Conservation (phyloP, 2,113 vertebrate genomes). For the Todiramphus chloris region DNA sequence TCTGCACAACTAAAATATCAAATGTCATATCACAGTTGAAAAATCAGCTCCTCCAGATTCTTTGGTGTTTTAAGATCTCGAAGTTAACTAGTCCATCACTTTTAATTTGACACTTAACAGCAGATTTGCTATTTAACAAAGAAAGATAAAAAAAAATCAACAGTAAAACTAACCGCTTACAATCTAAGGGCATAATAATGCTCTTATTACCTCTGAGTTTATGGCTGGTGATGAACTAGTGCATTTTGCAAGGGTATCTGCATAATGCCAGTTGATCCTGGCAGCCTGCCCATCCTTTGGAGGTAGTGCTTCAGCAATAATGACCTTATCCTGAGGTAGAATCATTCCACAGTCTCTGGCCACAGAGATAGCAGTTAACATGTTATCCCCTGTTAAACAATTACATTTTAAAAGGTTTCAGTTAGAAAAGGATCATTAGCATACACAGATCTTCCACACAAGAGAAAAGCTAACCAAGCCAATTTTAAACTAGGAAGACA, state of each 20-base stretch:
- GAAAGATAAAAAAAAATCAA: not conserved
- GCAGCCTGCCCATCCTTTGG: constrained; percentile 93
- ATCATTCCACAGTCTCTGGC: constrained; percentile 98
- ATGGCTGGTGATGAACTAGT: constrained; percentile 72
- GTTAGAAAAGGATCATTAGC: not conserved
- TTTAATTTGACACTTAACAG: not conserved
- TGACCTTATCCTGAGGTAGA: constrained; percentile 91
- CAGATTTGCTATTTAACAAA: not conserved
- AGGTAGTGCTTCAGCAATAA: constrained; percentile 92
- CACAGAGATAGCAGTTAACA: constrained; percentile 97
- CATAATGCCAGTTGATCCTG: constrained; percentile 95
- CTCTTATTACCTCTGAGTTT: constrained; percentile 78
- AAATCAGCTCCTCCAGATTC: not conserved
- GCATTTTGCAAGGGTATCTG: constrained; percentile 83
- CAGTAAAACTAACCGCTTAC: not conserved
- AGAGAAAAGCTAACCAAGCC: not conserved
- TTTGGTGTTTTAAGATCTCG: not conserved
- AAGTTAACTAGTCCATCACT: not conserved
- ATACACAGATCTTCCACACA: not conserved
- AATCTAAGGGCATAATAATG: not conserved
- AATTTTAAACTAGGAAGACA: not conserved
- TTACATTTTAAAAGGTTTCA: not conserved
- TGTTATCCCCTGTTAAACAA: constrained; percentile 88
- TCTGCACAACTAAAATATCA: not conserved
- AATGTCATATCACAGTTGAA: not conserved